Evolutionary conservation across 2,113 vertebrate species (phyloP).

Genomic region (Picathartes gymnocephalus): DNA sequence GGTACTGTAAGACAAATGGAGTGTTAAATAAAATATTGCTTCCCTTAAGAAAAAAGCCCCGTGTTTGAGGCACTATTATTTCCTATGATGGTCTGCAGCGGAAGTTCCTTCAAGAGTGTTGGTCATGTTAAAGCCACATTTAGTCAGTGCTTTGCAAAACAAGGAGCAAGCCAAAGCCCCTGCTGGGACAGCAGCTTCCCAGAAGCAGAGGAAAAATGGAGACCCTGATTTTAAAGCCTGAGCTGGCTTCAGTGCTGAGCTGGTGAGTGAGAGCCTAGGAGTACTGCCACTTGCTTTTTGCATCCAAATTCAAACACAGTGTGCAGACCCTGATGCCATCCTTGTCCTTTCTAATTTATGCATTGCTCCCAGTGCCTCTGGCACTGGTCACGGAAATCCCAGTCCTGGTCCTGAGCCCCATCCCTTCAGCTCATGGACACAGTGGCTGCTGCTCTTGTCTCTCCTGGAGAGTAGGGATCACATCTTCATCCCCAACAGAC

Average conservation of each 20-base stretch:
- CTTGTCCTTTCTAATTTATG: not conserved
- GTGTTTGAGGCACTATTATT: not conserved
- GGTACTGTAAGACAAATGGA: not conserved
- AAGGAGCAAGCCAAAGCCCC: not conserved
- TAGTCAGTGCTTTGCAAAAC: not conserved
- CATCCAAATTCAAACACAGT: not conserved
- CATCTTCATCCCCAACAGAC: not conserved
- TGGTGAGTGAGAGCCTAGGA: not conserved
- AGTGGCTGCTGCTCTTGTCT: not conserved
- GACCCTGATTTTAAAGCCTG: not conserved
- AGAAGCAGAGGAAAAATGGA: not conserved
- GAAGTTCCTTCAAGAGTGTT: not conserved
- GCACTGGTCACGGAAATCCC: not conserved
- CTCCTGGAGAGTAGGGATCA: not conserved
- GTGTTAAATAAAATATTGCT: slow-evolving; percentile 21
- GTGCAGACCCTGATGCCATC: not conserved
- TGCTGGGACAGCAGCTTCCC: not conserved
- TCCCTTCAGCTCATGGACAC: rapidly evolving
- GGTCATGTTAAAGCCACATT: not conserved
- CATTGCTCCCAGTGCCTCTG: rapidly evolving
- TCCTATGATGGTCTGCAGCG: not conserved
- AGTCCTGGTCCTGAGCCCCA: not conserved
- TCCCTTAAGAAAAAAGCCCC: not conserved
- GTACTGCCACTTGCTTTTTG: not conserved
- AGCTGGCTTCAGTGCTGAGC: not conserved